Percentiles rank a stretch among this genome's conserved stretches.
These are phyloP conservation scores for Eristalinus sepulchralis DNA, from an alignment of 2,888 invertebrate genomes.

Conservation along the genomic window DNA sequence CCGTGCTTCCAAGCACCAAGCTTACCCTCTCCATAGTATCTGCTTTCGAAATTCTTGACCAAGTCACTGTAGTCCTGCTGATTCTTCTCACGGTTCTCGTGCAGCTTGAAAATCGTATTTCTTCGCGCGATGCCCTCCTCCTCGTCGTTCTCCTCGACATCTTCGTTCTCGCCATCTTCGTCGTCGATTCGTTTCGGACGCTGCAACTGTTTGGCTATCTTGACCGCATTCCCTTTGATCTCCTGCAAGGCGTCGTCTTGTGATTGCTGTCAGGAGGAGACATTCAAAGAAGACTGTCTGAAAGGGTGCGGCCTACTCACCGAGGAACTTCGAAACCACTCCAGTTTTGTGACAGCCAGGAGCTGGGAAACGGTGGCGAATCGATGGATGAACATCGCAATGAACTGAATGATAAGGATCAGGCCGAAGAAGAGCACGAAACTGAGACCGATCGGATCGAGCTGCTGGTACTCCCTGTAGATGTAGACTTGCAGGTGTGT, in stretches of 20 bases:
- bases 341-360: conserved; percentile 85
- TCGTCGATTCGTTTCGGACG: conserved; percentile 79
- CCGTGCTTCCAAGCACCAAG: neutral
- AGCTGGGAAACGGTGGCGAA: conserved; percentile 89
- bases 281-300: neutral
- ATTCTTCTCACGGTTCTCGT: conserved; percentile 76
- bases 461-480: conserved; percentile 83
- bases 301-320: conserved; percentile 72
- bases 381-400: conserved; percentile 89
- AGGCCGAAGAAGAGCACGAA: conserved; percentile 88
- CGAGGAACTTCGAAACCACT: conserved; percentile 79
- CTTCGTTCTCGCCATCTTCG: conserved; percentile 74
- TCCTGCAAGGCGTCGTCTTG: conserved; percentile 81
- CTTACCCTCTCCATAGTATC: conserved; percentile 77
- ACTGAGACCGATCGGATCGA: conserved; percentile 89
- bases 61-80: conserved; percentile 78
- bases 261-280: conserved; percentile 9
- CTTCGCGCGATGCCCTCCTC: conserved; percentile 74
- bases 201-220: conserved; percentile 83
- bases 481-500: conserved; percentile 81
- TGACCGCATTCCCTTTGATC: conserved; percentile 84
- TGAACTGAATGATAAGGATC: conserved; percentile 87
- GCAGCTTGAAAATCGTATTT: conserved; percentile 78
- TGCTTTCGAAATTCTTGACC: conserved; percentile 79
- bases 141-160: conserved; percentile 62